Percentiles rank a stretch among this genome's conserved stretches.
phyloP scores from a whole-genome alignment of 2,888 invertebrate genomes.

The Pyrocoelia pectoralis region DNA sequence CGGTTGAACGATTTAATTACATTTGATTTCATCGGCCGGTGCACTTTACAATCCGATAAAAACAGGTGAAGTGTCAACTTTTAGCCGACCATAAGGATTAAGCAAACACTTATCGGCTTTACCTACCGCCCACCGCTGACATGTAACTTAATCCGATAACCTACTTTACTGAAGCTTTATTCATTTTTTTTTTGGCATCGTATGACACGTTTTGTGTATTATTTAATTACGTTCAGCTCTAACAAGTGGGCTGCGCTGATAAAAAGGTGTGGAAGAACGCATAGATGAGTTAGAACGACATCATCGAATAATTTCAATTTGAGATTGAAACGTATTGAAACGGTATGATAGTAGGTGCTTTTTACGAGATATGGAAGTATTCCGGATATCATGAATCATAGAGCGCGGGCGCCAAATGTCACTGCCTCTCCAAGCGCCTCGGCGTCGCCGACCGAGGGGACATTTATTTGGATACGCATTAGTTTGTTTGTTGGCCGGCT shows the following conservation, averaged over 20 bases:
- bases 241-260: neutral
- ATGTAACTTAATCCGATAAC: neutral
- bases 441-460: constrained; percentile 39
- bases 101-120: constrained; percentile 3
- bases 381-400: constrained; percentile 41
- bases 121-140: neutral
- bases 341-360: constrained; percentile 23
- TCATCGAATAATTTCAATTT: constrained; percentile 36
- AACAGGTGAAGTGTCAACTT: constrained; percentile 10
- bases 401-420: constrained; percentile 38
- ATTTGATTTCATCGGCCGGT: neutral
- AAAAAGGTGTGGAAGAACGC: neutral
- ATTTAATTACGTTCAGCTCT: constrained; percentile 6
- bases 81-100: constrained; percentile 3
- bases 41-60: neutral
- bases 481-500: constrained; percentile 41
- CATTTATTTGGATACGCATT: constrained; percentile 46
- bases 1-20: neutral
- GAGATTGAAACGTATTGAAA: constrained; percentile 37
- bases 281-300: constrained; percentile 22
- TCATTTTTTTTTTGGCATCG: neutral
- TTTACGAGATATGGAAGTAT: constrained; percentile 23
- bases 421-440: constrained; percentile 31
- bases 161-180: neutral
- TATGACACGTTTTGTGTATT: constrained; percentile 2